Base-by-base conservation (phyloP, 2,113 vertebrate species). In the Lanius ludovicianus region DNA sequence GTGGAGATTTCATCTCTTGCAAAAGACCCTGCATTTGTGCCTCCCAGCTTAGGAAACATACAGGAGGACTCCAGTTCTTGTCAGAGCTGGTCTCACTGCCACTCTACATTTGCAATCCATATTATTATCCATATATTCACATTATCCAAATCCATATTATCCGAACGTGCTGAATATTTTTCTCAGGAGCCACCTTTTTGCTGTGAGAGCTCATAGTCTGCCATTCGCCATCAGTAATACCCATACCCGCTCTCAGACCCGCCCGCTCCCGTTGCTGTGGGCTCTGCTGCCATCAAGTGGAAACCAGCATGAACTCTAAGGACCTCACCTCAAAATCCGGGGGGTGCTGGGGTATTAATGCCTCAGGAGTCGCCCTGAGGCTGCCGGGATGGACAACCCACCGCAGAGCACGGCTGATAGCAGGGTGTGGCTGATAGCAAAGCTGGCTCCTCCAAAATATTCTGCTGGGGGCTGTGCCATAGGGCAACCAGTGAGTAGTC, bases 231-330 rank as follows among this genome's bases (percentile, higher is more conserved):
- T 42, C 78, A 33, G 4, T 9, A 55, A n/a, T 3, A 33, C 14
- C 24, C 49, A 25, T 30, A 59, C 8, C 4, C 5, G 17, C 62
- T 86, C 39, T 5, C 46, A 20, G 47, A 7, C 6, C 64, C 62
- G 69, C 87, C 62, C 8, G 18, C 1, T 5, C 55, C 30, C 2
- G 9, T 73, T 96, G 80, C 57, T 47, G 39, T 41, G 93, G 97
- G 84, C 94, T 97, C 81, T 97, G 97, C 96, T 97, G 95, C 96
- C 96, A 95, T 80, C 95, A 67, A 91, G 97, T 91, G 97, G 97
- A 87, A 88, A 37, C 12, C 71, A n/a, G 85, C 52, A 46, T 11
- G 33, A 96, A 71, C 37, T 39, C 60, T 2, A 27, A 64, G 39
- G 59, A 44, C 47, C 22, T 60, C 37, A 6, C 6, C 59, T 46